These are phyloP conservation scores for Ptychochromis oligacanthus DNA, from an alignment of 2,113 vertebrate genomes.

Conservation along the genomic window DNA sequence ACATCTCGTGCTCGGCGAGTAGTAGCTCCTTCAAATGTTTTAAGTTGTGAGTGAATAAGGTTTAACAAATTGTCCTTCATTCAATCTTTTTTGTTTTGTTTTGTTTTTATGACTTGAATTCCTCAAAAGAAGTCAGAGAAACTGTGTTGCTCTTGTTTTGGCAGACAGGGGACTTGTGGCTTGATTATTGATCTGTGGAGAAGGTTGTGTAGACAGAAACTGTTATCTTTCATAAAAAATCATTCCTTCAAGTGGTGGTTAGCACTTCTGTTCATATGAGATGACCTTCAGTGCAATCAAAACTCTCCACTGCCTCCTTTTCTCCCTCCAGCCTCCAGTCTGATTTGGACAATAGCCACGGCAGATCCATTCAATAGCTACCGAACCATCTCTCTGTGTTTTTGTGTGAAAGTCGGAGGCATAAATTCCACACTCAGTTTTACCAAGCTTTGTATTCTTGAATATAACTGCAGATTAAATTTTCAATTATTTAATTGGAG, in stretches of 20 bases:
- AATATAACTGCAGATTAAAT: not conserved
- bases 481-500: not conserved
- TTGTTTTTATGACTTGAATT: not conserved
- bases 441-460: not conserved
- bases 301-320: conserved; percentile 18
- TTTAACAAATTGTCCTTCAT: not conserved
- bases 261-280: not conserved
- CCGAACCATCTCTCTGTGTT: not conserved
- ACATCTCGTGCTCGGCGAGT: not conserved
- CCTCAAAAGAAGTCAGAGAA: not conserved
- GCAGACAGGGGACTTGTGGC: not conserved
- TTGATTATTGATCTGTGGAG: not conserved
- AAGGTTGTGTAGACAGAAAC: not conserved
- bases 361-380: not conserved
- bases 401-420: not conserved
- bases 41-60: not conserved
- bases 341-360: conserved; percentile 28
- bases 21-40: not conserved
- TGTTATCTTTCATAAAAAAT: conserved; percentile 6
- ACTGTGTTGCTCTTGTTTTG: not conserved
- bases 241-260: not conserved
- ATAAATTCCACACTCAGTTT: not conserved
- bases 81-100: no score
- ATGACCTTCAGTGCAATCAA: conserved; percentile 41
- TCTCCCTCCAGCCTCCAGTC: not conserved